Evolutionary conservation across 2,113 vertebrate species (phyloP), one percentile per base, ranked within the genome.

Genomic region (Scortum barcoo): DNA sequence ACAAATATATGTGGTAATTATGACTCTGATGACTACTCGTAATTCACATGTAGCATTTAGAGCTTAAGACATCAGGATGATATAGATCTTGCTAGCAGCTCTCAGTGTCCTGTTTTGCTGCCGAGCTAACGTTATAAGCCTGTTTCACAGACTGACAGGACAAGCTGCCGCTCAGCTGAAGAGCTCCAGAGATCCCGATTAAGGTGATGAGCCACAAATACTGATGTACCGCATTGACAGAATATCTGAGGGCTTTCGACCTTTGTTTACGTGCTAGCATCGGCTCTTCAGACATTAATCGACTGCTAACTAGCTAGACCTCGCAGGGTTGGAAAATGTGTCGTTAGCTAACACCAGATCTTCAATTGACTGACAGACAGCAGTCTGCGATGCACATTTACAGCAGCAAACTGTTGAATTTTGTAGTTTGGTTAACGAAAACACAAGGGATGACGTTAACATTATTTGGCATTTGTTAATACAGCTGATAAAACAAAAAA

Each of bases 121-220:
- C 38, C 17, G 19, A 44, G 22, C 70, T 42, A 40, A 50, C 10
- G 19, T 7, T 51, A 4, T 16, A 9, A 58, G 54, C 53, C 24
- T 17, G 14, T 67, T 44, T 60, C 61, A 33, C 57, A 33, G 13
- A 36, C 53, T 67, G 66, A 71, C 8, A 12, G n/a, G 53, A 60
- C n/a, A 26, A 28, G 30, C n/a, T 67, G 70, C 60, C 48, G 42
- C 71, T 66, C 5, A 7, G 24, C 62, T 60, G 28, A 36, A 28
- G 28, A n/a, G 12, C 40, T 57, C 5, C 19, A 8, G 40, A 36
- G 22, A 40, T 50, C 50, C 58, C 3, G n/a, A 63, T 24, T 28
- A 22, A 84, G 54, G 44, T 68, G 53, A 78, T 16, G n/a, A 83
- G 38, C 28, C n/a, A 42, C 1, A 75, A 61, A 24, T 62, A 26